phyloP scores from a whole-genome alignment of 1,140 invertebrate genomes.

The Papilio aristodemus region DNA sequence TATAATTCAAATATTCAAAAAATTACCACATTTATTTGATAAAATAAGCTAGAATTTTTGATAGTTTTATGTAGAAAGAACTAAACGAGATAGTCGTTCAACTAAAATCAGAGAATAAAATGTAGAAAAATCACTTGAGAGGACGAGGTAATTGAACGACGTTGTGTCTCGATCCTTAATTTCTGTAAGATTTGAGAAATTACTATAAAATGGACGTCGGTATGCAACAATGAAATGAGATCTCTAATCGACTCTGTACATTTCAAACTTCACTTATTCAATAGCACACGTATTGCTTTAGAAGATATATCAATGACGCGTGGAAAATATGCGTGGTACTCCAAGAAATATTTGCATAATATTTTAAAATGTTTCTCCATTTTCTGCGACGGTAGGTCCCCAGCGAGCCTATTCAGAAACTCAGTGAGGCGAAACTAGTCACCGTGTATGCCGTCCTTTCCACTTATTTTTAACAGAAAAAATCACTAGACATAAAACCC shows the following conservation, averaged over 20 bases:
- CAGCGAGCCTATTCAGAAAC: conserved; percentile 41
- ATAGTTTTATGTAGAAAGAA: no score
- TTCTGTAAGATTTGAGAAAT: no score
- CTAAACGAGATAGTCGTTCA: no score
- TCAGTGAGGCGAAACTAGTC: conserved; percentile 52
- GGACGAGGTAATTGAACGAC: no score
- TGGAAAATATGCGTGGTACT: neutral
- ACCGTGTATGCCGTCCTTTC: conserved; percentile 50
- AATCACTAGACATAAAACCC: conserved; percentile 60
- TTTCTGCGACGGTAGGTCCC: conserved; percentile 41
- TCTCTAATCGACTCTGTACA: neutral
- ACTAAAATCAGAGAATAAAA: no score
- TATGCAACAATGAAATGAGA: no score
- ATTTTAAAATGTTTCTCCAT: conserved; percentile 13
- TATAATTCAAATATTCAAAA: no score
- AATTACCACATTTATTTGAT: no score
- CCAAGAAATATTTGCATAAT: neutral
- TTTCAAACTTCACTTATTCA: neutral
- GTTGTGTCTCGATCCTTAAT: no score
- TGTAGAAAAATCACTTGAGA: no score
- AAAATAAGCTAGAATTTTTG: no score
- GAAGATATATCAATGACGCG: neutral
- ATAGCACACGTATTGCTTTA: neutral
- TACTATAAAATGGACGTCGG: no score
- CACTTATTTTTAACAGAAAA: conserved; percentile 62